Evolutionary conservation across 2,797 vertebrate genomes (phyloP), one percentile per base, ranked within the genome.

Genomic region (Artibeus jamaicensis): DNA sequence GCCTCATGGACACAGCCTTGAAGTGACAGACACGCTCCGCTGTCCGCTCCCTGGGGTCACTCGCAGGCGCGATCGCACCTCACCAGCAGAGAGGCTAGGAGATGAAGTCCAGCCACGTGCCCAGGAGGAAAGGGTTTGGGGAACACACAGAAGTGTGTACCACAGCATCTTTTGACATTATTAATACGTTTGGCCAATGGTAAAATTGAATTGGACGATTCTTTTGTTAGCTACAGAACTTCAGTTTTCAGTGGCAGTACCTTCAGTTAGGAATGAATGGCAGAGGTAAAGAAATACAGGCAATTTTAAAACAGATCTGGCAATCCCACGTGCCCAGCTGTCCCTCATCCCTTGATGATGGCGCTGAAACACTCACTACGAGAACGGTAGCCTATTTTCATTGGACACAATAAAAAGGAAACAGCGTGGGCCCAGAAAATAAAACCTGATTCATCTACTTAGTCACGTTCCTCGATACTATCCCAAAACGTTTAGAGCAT

Each of bases 301-400:
- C 77, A n/a, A 96, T 86, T 90, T 84, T 48, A 78, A 94, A 85
- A 29, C 19, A 57, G 46, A 79, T 91, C 85, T 94, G 24, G 21
- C 59, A 91, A 91, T 50, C 9, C 46, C 21, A 9, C n/a, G 46
- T 39, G 34, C 79, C 44, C 89, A 91, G 92, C 91, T 78, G 89
- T 57, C 83, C 57, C 26, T 83, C 62, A 77, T 59, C 65, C 34
- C 84, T 89, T 37, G 46, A 55, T 16, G 34, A 57, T 8, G 53
- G 44, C 34, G 81, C 73, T 22, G 59, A 81, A 91, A 89, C 39
- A 85, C 26, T 76, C 57, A 48, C 59, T 16, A 50, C 39, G 62
- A 81, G 90, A 94, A 93, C 77, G 55, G 42, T 12, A 77, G 42
- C 14, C 55, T 53, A 85, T 71, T 96, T 93, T 89, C 92, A 84